Percentiles rank a stretch among this genome's conserved stretches.
These are phyloP conservation scores for Poeciliopsis gracilis DNA, from an alignment of 2,797 vertebrate species.

Conservation along the genomic window DNA sequence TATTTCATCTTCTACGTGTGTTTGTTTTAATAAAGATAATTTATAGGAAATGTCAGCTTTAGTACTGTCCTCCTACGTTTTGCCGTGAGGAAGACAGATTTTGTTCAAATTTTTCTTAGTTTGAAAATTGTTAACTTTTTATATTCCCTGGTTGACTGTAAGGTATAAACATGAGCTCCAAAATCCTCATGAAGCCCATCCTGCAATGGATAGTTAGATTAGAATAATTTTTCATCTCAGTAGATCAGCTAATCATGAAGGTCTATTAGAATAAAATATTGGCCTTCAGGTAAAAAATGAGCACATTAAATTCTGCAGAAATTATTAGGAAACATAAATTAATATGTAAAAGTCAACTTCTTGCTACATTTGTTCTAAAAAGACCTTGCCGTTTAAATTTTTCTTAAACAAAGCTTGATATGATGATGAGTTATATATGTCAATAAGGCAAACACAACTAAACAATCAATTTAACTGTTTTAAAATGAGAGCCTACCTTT, in stretches of 20 bases:
- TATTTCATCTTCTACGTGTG: slow-evolving; percentile 31
- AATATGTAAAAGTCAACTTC: neutral
- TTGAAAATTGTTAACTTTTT: slow-evolving; percentile 18
- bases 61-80: slow-evolving; percentile 8
- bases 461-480: neutral
- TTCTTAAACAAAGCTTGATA: neutral
- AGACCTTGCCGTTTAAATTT: neutral
- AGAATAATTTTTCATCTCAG: neutral
- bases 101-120: slow-evolving; percentile 24
- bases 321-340: neutral
- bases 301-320: neutral
- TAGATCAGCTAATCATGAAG: neutral
- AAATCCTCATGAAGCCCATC: slow-evolving; percentile 27
- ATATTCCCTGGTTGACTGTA: slow-evolving; percentile 19
- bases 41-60: slow-evolving; percentile 10
- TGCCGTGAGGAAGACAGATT: slow-evolving; percentile 16
- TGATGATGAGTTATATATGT: neutral
- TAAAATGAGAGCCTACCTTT: slow-evolving; percentile 81
- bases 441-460: neutral
- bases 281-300: neutral
- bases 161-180: slow-evolving; percentile 11
- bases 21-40: slow-evolving; percentile 29
- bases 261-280: neutral
- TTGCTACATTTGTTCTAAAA: neutral
- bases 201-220: neutral